Evolutionary conservation across 2,888 invertebrate genomes (phyloP).

Genomic region (Drosophila mayaguana): DNA sequence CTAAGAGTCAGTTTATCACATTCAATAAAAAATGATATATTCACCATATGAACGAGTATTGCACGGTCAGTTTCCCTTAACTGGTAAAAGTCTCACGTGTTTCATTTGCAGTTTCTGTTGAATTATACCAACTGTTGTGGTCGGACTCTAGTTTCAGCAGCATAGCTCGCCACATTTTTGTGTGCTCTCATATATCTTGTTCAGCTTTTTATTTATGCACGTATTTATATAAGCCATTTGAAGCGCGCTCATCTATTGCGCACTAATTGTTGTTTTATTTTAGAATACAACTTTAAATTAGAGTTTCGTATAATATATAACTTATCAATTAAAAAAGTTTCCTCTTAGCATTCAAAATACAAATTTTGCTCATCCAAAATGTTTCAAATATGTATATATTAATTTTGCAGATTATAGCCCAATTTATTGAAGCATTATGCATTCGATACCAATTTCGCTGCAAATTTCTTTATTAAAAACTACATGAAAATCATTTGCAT

Average conservation of each 20-base stretch:
- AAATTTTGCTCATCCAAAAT: neutral
- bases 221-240: neutral
- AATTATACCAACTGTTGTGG: neutral
- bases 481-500: slow-evolving; percentile 17
- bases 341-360: neutral
- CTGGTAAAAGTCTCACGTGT: neutral
- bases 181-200: slow-evolving; percentile 1
- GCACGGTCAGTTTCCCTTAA: neutral
- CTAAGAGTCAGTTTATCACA: no score
- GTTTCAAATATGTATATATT: neutral
- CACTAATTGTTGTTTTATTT: slow-evolving; percentile 3
- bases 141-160: neutral
- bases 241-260: neutral
- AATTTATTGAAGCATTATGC: slow-evolving; percentile 18
- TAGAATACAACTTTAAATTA: neutral
- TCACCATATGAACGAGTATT: neutral
- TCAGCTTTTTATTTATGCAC: neutral
- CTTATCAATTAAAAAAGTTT: slow-evolving; percentile 1
- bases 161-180: neutral
- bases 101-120: neutral
- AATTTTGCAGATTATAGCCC: slow-evolving; percentile 4
- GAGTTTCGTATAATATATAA: neutral
- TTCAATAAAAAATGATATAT: no score
- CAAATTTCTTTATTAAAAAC: slow-evolving; percentile 8
- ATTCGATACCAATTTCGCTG: slow-evolving; percentile 12